Evolutionary conservation across 2,797 vertebrate species (phyloP).

Genomic region (Astyanax mexicanus): DNA sequence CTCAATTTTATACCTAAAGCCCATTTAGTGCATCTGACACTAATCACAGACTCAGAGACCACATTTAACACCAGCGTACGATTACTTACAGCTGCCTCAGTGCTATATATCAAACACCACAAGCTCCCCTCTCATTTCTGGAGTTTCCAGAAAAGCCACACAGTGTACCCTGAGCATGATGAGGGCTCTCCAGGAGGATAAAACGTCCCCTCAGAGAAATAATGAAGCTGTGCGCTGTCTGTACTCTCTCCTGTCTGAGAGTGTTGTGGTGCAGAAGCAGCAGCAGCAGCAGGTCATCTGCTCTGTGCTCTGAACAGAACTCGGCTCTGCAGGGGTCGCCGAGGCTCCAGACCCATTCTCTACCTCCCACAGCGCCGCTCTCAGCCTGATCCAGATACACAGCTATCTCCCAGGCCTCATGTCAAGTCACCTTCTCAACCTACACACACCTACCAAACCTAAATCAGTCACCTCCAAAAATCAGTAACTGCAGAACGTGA

Average conservation of each 20-base stretch:
- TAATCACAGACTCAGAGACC: neutral
- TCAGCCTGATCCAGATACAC: constrained; percentile 12
- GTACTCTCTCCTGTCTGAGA: neutral
- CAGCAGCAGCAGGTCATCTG: neutral
- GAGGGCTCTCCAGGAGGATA: neutral
- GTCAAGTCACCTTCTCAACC: constrained; percentile 3
- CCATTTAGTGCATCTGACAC: too few species aligned
- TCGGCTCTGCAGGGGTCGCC: constrained; percentile 40
- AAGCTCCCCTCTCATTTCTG: constrained; percentile 1
- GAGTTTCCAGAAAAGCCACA: constrained; percentile 9
- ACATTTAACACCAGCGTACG: neutral
- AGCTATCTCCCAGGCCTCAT: constrained; percentile 18
- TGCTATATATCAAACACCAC: neutral
- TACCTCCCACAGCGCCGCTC: constrained; percentile 28
- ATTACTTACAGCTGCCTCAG: neutral
- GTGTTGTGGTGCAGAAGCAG: neutral
- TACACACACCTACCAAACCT: constrained; percentile 18
- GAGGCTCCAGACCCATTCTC: constrained; percentile 29
- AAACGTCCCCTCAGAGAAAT: neutral
- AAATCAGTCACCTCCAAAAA: too few species aligned
- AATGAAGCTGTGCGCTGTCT: neutral
- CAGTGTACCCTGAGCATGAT: constrained; percentile 2
- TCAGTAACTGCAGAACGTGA: too few species aligned
- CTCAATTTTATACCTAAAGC: too few species aligned
- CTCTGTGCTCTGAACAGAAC: constrained; percentile 37